Evolutionary conservation across 2,888 invertebrate genomes (phyloP).

Genomic region (Hirtodrosophila duncani): DNA sequence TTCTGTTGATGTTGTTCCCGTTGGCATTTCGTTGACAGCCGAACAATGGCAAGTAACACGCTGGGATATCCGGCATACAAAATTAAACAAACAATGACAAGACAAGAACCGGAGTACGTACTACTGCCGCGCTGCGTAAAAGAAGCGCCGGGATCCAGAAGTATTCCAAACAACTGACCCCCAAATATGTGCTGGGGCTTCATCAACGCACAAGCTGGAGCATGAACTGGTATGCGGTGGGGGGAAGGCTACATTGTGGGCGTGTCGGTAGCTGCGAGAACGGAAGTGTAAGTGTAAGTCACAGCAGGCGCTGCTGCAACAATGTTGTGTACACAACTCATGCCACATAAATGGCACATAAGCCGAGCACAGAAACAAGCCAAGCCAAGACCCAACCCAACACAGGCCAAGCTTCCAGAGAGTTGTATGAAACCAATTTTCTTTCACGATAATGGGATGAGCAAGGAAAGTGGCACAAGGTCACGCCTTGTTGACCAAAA

Average conservation of each 20-base stretch:
- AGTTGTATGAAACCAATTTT: conserved; percentile 48
- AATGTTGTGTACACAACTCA: conserved; percentile 43
- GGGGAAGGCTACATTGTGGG: conserved; percentile 22
- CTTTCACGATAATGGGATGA: conserved; percentile 4
- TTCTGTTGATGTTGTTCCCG: conserved; percentile 46
- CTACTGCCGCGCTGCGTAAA: conserved; percentile 37
- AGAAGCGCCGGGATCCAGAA: conserved; percentile 14
- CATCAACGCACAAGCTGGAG: not conserved
- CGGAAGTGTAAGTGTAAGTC: conserved; percentile 61
- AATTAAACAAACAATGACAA: conserved; percentile 73
- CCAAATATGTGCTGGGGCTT: conserved; percentile 25
- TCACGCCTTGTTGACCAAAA: conserved; percentile 54
- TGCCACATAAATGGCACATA: conserved; percentile 46
- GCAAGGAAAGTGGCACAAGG: conserved; percentile 40
- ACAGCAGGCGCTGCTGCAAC: conserved; percentile 55
- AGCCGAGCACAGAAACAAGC: conserved; percentile 2
- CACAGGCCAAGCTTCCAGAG: conserved; percentile 32
- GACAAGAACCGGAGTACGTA: conserved; percentile 49
- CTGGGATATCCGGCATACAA: conserved; percentile 68
- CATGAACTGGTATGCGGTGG: not conserved
- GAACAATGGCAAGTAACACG: conserved; percentile 64
- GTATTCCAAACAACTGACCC: conserved; percentile 38
- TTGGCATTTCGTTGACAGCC: conserved; percentile 61
- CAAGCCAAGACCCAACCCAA: conserved; percentile 12
- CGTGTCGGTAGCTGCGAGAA: conserved; percentile 45